phyloP scores from a whole-genome alignment of 2,797 vertebrate genomes.

The Gymnothorax javanicus region DNA sequence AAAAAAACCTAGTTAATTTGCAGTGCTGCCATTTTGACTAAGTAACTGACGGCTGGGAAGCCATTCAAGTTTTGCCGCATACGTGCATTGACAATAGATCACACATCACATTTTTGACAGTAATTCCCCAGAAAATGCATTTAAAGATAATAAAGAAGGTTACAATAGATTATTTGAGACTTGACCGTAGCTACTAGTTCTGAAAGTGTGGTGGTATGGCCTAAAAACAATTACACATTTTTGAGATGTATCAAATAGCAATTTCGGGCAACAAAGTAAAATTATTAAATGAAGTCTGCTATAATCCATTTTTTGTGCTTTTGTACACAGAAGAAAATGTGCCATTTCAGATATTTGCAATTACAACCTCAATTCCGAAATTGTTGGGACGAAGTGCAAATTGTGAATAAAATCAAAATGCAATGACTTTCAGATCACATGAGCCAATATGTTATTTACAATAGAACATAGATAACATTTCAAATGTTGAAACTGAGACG shows the following conservation, averaged over 20 bases:
- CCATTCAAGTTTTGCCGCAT: not conserved
- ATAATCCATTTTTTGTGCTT: not conserved
- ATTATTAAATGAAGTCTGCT: too few species aligned
- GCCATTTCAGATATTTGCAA: not conserved
- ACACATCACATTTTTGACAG: not conserved
- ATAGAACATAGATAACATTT: too few species aligned
- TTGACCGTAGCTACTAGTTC: not conserved
- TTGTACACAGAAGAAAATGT: not conserved
- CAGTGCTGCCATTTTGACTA: slow-evolving; percentile 13
- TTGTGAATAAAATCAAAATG: too few species aligned
- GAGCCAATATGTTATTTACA: too few species aligned
- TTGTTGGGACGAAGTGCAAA: too few species aligned
- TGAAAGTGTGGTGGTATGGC: not conserved
- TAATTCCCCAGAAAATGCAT: not conserved
- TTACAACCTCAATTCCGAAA: not conserved
- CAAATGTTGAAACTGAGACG: too few species aligned
- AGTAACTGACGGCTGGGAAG: not conserved
- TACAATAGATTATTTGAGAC: not conserved
- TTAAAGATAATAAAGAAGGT: not conserved
- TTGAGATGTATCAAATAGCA: not conserved
- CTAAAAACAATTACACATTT: not conserved
- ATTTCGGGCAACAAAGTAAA: not conserved
- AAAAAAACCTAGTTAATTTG: not conserved
- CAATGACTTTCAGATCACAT: too few species aligned
- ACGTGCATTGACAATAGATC: not conserved